Conservation (phyloP, 2,113 vertebrate species). For the Mus spicilegus region DNA sequence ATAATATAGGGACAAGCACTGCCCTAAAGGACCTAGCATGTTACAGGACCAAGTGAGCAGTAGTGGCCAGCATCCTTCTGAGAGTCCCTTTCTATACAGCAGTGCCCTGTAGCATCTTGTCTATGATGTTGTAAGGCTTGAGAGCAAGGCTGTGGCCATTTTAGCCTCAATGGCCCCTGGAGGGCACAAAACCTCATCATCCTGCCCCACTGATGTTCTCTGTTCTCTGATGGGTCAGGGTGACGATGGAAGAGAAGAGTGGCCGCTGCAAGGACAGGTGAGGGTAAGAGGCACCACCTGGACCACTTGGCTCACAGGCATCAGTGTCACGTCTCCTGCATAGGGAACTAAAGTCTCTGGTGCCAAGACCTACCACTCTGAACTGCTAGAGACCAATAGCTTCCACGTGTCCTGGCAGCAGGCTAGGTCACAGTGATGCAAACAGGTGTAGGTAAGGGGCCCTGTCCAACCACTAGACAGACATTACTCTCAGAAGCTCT, state of each 20-base stretch:
- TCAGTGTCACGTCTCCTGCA: fast-evolving
- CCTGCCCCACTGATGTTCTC: neutral
- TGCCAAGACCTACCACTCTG: neutral
- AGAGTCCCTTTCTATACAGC: fast-evolving
- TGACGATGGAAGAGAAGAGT: neutral
- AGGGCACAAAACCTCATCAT: neutral
- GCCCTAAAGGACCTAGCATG: fast-evolving
- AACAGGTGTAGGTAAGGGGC: neutral
- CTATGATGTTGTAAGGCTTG: fast-evolving
- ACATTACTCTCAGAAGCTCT: neutral
- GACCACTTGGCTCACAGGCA: neutral
- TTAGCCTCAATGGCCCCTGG: neutral
- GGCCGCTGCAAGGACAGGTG: neutral
- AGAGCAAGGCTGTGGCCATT: neutral
- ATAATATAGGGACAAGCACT: neutral
- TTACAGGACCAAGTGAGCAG: fast-evolving
- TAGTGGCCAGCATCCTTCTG: neutral
- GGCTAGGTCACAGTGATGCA: neutral
- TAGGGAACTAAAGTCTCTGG: neutral
- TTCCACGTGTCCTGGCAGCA: neutral
- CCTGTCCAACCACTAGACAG: neutral
- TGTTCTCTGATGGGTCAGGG: neutral
- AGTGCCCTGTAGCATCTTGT: neutral
- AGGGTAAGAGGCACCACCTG: fast-evolving
- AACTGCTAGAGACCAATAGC: neutral